Evolutionary conservation across 2,888 invertebrate species (phyloP).

Genomic region (Aphodius sticticus): DNA sequence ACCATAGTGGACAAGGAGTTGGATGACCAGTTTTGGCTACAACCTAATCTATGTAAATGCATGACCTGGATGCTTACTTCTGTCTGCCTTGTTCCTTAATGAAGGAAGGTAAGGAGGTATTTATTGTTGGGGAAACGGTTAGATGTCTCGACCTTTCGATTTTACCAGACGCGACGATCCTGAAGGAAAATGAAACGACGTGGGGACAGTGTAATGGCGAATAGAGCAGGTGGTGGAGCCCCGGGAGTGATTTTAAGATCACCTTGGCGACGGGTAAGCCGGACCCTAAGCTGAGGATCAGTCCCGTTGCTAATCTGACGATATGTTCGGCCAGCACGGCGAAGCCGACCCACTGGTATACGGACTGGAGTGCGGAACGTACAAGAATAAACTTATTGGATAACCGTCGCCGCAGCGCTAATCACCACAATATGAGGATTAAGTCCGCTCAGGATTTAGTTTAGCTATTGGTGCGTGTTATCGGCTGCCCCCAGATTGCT

Average conservation of each 20-base stretch:
- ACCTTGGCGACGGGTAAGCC: slow-evolving; percentile 54
- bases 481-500: slow-evolving; percentile 55
- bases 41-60: too few species aligned
- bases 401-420: slow-evolving; percentile 50
- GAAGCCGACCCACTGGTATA: slow-evolving; percentile 48
- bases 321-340: slow-evolving; percentile 71
- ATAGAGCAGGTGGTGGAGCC: slow-evolving; percentile 6
- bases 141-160: neutral
- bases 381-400: slow-evolving; percentile 54
- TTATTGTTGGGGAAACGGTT: too few species aligned
- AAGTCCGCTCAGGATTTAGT: slow-evolving; percentile 59
- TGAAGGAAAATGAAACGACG: slow-evolving; percentile 33
- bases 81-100: too few species aligned
- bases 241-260: slow-evolving; percentile 46
- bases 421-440: slow-evolving; percentile 61
- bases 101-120: too few species aligned
- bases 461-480: slow-evolving; percentile 61
- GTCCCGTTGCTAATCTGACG: slow-evolving; percentile 70
- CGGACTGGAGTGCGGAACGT: slow-evolving; percentile 42
- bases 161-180: neutral
- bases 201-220: slow-evolving; percentile 28
- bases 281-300: slow-evolving; percentile 53
- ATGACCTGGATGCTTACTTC: too few species aligned
- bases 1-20: too few species aligned
- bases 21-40: too few species aligned